Base-by-base conservation (phyloP, 2,113 vertebrate species). In the Oxygymnocypris stewartii region DNA sequence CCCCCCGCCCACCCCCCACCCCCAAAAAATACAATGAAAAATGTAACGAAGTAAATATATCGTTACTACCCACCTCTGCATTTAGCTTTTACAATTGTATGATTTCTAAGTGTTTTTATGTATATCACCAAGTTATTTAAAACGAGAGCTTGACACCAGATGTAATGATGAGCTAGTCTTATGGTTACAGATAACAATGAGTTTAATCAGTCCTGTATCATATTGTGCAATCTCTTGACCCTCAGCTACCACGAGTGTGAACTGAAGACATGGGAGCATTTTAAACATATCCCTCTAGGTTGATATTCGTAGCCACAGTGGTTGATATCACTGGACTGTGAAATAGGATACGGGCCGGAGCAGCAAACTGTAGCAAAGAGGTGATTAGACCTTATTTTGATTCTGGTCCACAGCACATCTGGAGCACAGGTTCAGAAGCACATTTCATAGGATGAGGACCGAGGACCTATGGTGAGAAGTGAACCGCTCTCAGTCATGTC, bases 311-410 rank as follows among this genome's bases (percentile, higher is more conserved):
- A 74, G 67, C 31, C 69, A 75, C 23, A 42, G 69, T 8, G 14
- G 40, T 47, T 67, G 49, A 84, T 84, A 59, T 84, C 82, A 84
- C 82, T 75, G 82, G 25, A 74, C 67, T 84, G 82, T 84, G 49
- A 84, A 84, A 84, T 84, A 84, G 82, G 82, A 84, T 75, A 40
- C 57, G 47, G 49, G n/a, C n/a, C 49, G 18, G 69, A 75, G 69
- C 69, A 84, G 67, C 82, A 84, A 84, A 84, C 67, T 84, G 82
- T 42, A 75, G 69, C 82, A 37, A 51, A 31, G 23, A 57, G 67
- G 12, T 61, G 78, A 84, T 84, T 84, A 84, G 35, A 75, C 69
- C 13, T 75, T 84, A 74, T 74, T 84, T 59, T 40, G 69, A 74
- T 14, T 84, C 54, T 20, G 59, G 8, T 84, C 35, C 67, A 42